Evolutionary conservation across 2,797 vertebrate genomes (phyloP), one percentile per base, ranked within the genome.

Genomic region (Galagoides demidoff): DNA sequence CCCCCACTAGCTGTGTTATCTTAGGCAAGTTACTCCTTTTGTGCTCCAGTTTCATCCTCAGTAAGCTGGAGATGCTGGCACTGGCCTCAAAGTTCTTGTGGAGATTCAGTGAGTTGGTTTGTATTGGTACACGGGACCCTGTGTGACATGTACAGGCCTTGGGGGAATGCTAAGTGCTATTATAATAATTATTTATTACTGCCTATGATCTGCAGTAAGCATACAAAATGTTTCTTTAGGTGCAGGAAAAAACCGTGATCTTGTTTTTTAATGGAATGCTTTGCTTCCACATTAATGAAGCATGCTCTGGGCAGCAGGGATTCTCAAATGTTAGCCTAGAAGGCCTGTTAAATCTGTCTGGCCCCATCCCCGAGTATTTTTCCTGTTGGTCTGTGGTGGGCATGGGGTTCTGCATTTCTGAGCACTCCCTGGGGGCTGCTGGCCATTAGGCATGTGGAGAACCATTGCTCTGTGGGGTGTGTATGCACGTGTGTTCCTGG

Each of bases 401-500:
- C 23, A 22, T 39, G 71, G 22, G 27, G 8, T 0, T 13, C 37
- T 63, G 29, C 10, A 0, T 49, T 37, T 29, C 89, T 52, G 14
- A 68, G 27, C 13, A 49, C 34, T 25, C 55, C 1, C 3, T 5
- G 31, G 66, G 8, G 8, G 12, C 39, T 19, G 17, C 16, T 31
- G 49, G 19, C 13, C 2, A 7, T 0, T 7, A 17, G 45, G 55
- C 39, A 31, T 14, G 39, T 49, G 3, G 55, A 70, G 83, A 76
- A 11, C 52, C 34, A 14, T 13, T 37, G 61, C 61, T 76, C 27
- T n/a, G 9, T 34, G 27, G 12, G 19, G 19, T 7, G 1, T 55
- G 17, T 27, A 27, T 2, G 29, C 20, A 3, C 3, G 29, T 43
- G 23, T 5, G 20, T 0, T n/a, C 17, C 10, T 11, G 19, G 27